These are phyloP conservation scores for Clusia tigrina DNA, from an alignment of 2,888 invertebrate species.

Conservation along the genomic window DNA sequence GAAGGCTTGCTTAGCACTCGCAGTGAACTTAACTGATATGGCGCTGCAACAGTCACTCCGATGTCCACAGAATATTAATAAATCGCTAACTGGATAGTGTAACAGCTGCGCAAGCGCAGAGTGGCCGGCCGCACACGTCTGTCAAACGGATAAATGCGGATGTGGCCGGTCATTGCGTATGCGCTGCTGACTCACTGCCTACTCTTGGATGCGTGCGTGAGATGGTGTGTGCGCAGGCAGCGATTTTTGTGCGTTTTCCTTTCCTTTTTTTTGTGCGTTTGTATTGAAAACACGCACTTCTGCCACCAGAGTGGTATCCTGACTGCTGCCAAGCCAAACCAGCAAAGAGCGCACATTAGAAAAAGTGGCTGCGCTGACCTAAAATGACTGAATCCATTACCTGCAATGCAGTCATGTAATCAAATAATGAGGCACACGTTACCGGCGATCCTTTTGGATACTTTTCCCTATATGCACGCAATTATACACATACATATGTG, in stretches of 20 bases:
- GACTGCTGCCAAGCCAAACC: too few relatives aligned
- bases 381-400: too few relatives aligned
- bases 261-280: not conserved
- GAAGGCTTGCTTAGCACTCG: not conserved
- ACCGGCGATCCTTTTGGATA: too few relatives aligned
- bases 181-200: too few relatives aligned
- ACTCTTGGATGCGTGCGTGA: not conserved
- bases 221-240: not conserved
- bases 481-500: too few relatives aligned
- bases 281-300: too few relatives aligned
- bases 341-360: too few relatives aligned
- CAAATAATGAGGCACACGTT: too few relatives aligned
- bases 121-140: not conserved
- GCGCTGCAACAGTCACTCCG: slow-evolving; percentile 3
- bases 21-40: not conserved
- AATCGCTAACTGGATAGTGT: not conserved
- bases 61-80: slow-evolving; percentile 5
- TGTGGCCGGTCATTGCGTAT: not conserved
- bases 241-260: not conserved
- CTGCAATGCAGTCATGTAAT: too few relatives aligned
- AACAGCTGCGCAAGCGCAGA: not conserved
- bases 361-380: too few relatives aligned
- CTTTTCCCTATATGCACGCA: too few relatives aligned
- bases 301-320: too few relatives aligned
- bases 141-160: not conserved